These are phyloP conservation scores for Bacillus rossius DNA, from an alignment of 1,140 invertebrate genomes.

Conservation along the genomic window DNA sequence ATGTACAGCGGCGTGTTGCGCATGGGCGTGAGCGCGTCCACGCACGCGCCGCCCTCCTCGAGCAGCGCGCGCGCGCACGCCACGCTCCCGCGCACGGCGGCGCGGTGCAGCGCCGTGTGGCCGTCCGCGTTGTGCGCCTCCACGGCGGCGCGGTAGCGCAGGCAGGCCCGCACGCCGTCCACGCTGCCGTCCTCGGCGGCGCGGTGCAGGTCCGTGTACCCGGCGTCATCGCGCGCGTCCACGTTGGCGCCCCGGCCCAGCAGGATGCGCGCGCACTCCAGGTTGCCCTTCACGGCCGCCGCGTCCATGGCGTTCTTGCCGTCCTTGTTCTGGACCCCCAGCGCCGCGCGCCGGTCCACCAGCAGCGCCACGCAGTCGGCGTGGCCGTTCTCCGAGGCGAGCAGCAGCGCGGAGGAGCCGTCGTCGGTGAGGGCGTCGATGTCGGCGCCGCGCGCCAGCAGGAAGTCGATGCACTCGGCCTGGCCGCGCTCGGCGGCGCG, in stretches of 20 bases:
- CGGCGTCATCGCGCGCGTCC: conserved; percentile 41
- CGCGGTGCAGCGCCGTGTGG: conserved; percentile 43
- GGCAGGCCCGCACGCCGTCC: conserved; percentile 61
- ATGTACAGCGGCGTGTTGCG: conserved; percentile 73
- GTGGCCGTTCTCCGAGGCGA: not conserved
- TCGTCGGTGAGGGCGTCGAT: conserved; percentile 75
- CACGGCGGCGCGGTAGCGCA: conserved; percentile 22
- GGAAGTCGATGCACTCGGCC: conserved; percentile 37
- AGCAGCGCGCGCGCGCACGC: conserved; percentile 43
- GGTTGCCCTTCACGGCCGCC: conserved; percentile 60
- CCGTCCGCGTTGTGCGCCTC: conserved; percentile 20
- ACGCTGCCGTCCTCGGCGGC: conserved; percentile 71
- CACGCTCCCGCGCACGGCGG: conserved; percentile 47
- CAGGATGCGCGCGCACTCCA: conserved; percentile 38
- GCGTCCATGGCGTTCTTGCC: conserved; percentile 42
- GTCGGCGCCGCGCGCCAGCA: conserved; percentile 47
- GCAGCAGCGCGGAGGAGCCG: conserved; percentile 62
- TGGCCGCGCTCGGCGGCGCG: conserved; percentile 47
- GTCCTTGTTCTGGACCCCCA: not conserved
- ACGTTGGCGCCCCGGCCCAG: conserved; percentile 30
- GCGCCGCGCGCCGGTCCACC: not conserved
- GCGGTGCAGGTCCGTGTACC: conserved; percentile 68
- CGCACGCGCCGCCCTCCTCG: conserved; percentile 36
- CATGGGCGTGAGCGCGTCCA: conserved; percentile 34
- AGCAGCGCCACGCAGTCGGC: not conserved